These are phyloP conservation scores for Tetranychus piercei DNA, from an alignment of 2,888 invertebrate genomes.

Conservation along the genomic window DNA sequence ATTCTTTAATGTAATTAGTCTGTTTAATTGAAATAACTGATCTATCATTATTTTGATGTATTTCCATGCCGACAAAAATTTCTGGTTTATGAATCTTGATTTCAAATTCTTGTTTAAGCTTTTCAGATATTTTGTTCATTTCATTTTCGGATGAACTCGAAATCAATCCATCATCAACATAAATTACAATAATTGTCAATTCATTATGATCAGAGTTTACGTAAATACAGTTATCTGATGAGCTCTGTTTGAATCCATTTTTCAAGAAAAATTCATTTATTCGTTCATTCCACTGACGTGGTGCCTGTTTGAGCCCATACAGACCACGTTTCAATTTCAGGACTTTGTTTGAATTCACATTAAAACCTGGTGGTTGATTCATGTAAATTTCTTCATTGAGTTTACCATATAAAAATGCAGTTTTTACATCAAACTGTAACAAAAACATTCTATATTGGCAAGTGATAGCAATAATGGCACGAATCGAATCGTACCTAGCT, in stretches of 20 bases:
- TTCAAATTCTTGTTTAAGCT: conserved; percentile 1
- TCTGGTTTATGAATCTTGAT: background rate
- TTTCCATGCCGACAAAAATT: conserved; percentile 12
- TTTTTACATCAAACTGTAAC: conserved; percentile 22
- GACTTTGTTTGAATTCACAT: background rate
- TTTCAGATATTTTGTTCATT: too few species aligned
- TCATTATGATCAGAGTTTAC: background rate
- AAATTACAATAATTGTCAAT: conserved; percentile 18
- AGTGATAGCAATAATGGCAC: conserved; percentile 21
- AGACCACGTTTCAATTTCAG: too few species aligned
- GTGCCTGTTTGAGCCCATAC: too few species aligned
- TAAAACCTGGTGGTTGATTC: conserved; percentile 25
- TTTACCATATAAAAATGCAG: conserved; percentile 24
- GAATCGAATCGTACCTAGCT: conserved; percentile 19
- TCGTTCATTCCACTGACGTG: too few species aligned
- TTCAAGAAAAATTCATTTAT: too few species aligned
- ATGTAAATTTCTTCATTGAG: conserved; percentile 24
- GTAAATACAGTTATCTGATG: conserved; percentile 23
- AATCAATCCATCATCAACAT: conserved; percentile 23
- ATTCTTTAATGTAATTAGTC: background rate
- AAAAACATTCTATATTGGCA: conserved; percentile 15
- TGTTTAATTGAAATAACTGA: background rate
- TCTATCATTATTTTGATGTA: background rate
- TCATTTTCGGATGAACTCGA: background rate
- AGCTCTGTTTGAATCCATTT: too few species aligned